These are phyloP conservation scores for Caenorhabditis sulstoni DNA, from an alignment of 2,888 invertebrate species.

Conservation along the genomic window DNA sequence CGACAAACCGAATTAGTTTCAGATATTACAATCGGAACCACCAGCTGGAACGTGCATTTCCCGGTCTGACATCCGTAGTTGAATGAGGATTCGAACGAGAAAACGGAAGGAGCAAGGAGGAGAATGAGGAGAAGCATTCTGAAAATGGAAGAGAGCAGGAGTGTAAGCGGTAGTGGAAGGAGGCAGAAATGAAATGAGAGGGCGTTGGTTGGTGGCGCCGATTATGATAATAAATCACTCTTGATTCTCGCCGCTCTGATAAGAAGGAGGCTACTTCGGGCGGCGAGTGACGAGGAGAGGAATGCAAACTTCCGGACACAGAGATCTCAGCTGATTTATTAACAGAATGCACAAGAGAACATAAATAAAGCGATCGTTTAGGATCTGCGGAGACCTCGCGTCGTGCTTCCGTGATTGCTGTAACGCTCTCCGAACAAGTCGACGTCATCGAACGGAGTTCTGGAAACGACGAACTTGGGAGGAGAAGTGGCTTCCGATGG, in stretches of 20 bases:
- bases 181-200: slow-evolving; percentile 8
- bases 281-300: background rate
- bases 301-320: slow-evolving; percentile 3
- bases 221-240: slow-evolving; percentile 57
- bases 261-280: slow-evolving; percentile 22
- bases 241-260: no score
- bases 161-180: slow-evolving; percentile 13
- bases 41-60: slow-evolving; percentile 40
- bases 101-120: slow-evolving; percentile 30
- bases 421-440: slow-evolving; percentile 34
- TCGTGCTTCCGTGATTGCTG: slow-evolving; percentile 43
- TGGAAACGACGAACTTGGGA: background rate
- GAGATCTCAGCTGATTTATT: slow-evolving; percentile 36
- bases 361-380: slow-evolving; percentile 7
- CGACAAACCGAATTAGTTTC: no score
- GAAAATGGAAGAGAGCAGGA: slow-evolving; percentile 8
- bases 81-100: slow-evolving; percentile 33
- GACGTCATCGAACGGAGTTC: slow-evolving; percentile 34
- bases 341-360: slow-evolving; percentile 12
- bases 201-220: slow-evolving; percentile 52
- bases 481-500: background rate
- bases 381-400: slow-evolving; percentile 40
- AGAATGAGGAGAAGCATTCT: slow-evolving; percentile 38
- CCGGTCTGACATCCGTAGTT: slow-evolving; percentile 46
- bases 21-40: slow-evolving; percentile 28